Evolutionary conservation across 2,888 invertebrate species (phyloP), one percentile per base, ranked within the genome.

Genomic region (Cecidostiba fungosa): DNA sequence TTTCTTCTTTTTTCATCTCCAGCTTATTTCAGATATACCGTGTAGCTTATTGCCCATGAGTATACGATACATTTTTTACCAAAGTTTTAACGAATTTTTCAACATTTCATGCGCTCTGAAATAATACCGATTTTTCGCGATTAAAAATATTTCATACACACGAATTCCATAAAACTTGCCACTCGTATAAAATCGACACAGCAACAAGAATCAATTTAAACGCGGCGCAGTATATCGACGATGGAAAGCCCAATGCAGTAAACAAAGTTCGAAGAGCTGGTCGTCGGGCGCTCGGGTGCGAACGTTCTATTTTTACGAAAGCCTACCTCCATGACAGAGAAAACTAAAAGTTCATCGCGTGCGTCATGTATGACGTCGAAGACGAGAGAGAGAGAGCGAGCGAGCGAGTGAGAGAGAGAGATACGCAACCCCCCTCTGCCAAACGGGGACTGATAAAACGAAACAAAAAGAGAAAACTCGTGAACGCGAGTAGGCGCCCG

Each of bases 281-380:
- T 43, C 59, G 12, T 3, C 16, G 4, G 36, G 19, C 8, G 4
- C 70, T 19, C 70, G 32, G 29, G 16, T 32, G 32, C n/a, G 32
- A 50, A 79, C 70, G 32, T 32, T 82, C 23, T 43, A 76, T 50
- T 76, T 76, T 82, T 76, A 69, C 76, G 47, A 76, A 47, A 66
- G 47, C 16, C 39, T 39, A 43, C 70, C 59, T 70, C 32, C 54
- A 59, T 39, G 72, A 78, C 39, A 84, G 54, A 76, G 66, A 85
- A 85, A 85, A 70, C 32, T 70, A 43, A 79, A 79, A 85, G 78
- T 82, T 85, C 82, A 85, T 85, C 82, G 77, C 54, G 69, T 78
- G 78, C 82, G 85, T 85, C 85, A 73, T 62, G 47, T 62, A 59
- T 72, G 77, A 77, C 73, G 85, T 82, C 72, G 80, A 70, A 16